Evolutionary conservation across 2,797 vertebrate genomes (phyloP).

Genomic region (Labeo calbasu): DNA sequence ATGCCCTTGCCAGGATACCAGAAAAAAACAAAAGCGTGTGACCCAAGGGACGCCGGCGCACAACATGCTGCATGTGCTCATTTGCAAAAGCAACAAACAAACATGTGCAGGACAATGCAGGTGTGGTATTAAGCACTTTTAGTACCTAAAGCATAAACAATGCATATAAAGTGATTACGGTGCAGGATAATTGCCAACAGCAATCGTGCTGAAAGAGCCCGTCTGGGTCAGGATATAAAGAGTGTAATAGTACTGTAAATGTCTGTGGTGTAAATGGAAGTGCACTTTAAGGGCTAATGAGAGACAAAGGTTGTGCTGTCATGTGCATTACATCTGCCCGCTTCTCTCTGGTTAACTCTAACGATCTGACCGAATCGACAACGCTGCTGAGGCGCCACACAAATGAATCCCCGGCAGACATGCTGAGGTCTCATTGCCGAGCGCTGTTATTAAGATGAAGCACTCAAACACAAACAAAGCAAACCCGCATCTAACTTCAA

Average conservation of each 20-base stretch:
- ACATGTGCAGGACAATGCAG: conserved; percentile 47
- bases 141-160: conserved; percentile 34
- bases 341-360: conserved; percentile 43
- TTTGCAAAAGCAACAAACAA: conserved; percentile 57
- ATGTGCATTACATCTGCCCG: conserved; percentile 40
- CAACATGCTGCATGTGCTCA: conserved; percentile 51
- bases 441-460: conserved; percentile 68
- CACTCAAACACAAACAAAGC: conserved; percentile 61
- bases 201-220: conserved; percentile 10
- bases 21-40: conserved; percentile 36
- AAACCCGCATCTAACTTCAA: conserved; percentile 62
- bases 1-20: background rate
- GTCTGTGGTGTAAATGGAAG: conserved; percentile 6
- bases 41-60: conserved; percentile 46
- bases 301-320: conserved; percentile 45
- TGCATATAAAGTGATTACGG: conserved; percentile 35
- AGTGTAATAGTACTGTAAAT: conserved; percentile 21
- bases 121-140: conserved; percentile 43
- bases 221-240: conserved; percentile 23
- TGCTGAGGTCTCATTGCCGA: conserved; percentile 61
- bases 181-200: conserved; percentile 35
- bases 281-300: conserved; percentile 43
- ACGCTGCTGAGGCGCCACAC: conserved; percentile 37
- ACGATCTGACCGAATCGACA: conserved; percentile 43
- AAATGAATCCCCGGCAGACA: conserved; percentile 60